Evolutionary conservation across 1,140 invertebrate genomes (phyloP).

Genomic region (Bombus sylvicola): DNA sequence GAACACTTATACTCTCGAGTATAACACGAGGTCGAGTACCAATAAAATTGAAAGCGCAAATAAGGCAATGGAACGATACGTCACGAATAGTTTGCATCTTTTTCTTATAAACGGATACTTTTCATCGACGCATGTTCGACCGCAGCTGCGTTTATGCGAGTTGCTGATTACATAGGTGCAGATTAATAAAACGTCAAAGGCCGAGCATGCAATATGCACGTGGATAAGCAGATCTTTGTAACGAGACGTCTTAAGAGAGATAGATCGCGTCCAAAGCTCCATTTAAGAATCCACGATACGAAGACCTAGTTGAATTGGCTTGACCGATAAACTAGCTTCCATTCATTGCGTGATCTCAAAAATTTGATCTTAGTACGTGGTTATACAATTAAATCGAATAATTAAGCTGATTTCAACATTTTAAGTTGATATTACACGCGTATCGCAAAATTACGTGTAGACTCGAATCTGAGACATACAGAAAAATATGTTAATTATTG

Average conservation of each 20-base stretch:
- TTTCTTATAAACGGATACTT: slow-evolving; percentile 23
- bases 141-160: slow-evolving; percentile 12
- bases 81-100: neutral
- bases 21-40: slow-evolving; percentile 11
- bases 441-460: too few species aligned
- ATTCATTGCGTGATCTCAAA: neutral
- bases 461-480: too few species aligned
- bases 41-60: slow-evolving; percentile 40
- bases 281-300: too few species aligned
- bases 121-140: neutral
- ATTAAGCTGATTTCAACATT: too few species aligned
- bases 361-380: neutral
- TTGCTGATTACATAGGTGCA: slow-evolving; percentile 20
- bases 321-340: neutral
- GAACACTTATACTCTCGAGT: neutral
- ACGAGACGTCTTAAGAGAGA: neutral
- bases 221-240: slow-evolving; percentile 38
- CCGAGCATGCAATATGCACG: slow-evolving; percentile 20
- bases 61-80: too few species aligned
- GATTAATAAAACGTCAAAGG: slow-evolving; percentile 21
- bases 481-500: too few species aligned
- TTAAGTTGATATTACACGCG: too few species aligned
- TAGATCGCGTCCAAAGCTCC: neutral
- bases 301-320: too few species aligned
- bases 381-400: neutral